Conservation (phyloP, 2,888 invertebrate species). For the Ariolimax columbianus region DNA sequence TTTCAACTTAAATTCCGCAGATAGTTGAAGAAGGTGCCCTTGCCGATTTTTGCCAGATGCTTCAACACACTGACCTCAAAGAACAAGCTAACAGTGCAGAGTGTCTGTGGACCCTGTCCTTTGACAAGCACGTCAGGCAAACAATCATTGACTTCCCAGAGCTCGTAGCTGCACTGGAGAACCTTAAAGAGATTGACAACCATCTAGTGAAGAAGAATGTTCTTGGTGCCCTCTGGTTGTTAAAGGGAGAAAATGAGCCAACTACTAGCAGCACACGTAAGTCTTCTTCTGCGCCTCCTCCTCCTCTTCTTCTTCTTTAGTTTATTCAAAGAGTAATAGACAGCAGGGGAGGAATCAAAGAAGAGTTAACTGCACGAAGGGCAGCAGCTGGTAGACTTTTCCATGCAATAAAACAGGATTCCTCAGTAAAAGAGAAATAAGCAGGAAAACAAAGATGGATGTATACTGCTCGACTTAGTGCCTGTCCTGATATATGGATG, state of each 20-base stretch:
- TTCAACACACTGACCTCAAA: slow-evolving; percentile 62
- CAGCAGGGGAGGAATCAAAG: too few relatives aligned
- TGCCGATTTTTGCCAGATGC: slow-evolving; percentile 64
- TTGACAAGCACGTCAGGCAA: slow-evolving; percentile 68
- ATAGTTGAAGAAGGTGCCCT: slow-evolving; percentile 71
- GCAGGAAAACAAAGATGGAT: too few relatives aligned
- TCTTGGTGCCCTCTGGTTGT: slow-evolving; percentile 70
- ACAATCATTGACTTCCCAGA: slow-evolving; percentile 63
- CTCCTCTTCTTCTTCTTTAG: too few relatives aligned
- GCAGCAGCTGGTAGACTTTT: too few relatives aligned
- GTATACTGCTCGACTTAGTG: too few relatives aligned
- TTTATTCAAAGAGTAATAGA: too few relatives aligned
- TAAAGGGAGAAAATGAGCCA: slow-evolving; percentile 69
- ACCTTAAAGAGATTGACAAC: slow-evolving; percentile 63
- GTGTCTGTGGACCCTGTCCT: slow-evolving; percentile 72
- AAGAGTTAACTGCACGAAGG: too few relatives aligned
- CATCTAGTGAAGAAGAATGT: slow-evolving; percentile 64
- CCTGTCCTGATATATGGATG: too few relatives aligned
- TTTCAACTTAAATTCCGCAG: slow-evolving; percentile 54
- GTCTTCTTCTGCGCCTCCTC: too few relatives aligned
- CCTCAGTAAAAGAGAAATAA: too few relatives aligned
- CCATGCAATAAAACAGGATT: too few relatives aligned
- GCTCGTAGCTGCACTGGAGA: slow-evolving; percentile 63
- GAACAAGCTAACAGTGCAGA: slow-evolving; percentile 68
- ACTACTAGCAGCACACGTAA: slow-evolving; percentile 44